A percentile compares a stretch with the other conserved stretches of the same genome.
These are phyloP conservation scores for Karalla daura DNA, from an alignment of 2,797 vertebrate species.

Conservation along the genomic window DNA sequence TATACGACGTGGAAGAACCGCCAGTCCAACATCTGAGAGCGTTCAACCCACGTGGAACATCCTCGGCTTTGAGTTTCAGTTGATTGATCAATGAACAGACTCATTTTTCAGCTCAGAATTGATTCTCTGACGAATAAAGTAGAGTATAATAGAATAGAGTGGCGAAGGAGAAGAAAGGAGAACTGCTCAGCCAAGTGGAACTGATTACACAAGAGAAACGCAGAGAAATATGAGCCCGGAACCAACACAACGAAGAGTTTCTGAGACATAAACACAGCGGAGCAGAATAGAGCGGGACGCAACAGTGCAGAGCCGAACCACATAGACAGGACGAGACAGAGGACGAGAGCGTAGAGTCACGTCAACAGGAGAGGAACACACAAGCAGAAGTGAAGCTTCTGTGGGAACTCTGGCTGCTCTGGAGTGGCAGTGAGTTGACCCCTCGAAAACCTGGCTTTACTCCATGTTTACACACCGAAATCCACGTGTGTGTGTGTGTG, in stretches of 20 bases:
- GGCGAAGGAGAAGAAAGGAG: background rate
- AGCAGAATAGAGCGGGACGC: background rate
- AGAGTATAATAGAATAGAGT: background rate
- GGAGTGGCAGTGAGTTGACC: constrained; percentile 23
- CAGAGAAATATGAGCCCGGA: background rate
- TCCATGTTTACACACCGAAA: constrained; percentile 16
- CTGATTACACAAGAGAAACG: too few species aligned
- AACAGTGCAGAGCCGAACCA: too few species aligned
- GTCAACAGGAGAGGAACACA: background rate
- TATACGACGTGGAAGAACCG: background rate
- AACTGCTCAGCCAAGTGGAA: background rate
- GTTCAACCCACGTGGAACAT: background rate
- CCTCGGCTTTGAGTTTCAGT: background rate
- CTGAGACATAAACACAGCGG: background rate
- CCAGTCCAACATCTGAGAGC: background rate
- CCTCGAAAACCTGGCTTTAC: constrained; percentile 21
- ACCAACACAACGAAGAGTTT: background rate
- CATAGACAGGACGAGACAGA: background rate
- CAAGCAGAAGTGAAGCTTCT: background rate
- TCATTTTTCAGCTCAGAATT: background rate
- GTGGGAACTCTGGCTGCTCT: constrained; percentile 32
- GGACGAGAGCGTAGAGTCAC: background rate
- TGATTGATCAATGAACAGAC: background rate
- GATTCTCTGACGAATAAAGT: background rate
- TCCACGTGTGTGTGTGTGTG: constrained; percentile 12